Conservation (phyloP, 1,140 invertebrate species). For the Polyergus mexicanus region DNA sequence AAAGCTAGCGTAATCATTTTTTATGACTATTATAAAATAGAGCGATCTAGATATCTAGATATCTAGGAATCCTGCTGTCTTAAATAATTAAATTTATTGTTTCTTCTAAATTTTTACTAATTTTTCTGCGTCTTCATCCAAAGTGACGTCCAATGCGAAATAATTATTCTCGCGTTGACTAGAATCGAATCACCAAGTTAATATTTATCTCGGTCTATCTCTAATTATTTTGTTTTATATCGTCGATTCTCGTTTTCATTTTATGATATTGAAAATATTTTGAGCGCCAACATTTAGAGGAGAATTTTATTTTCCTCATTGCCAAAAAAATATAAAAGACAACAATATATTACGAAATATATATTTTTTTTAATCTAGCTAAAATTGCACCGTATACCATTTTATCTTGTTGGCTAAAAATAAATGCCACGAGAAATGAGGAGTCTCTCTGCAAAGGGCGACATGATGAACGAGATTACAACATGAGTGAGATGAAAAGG, state of each 20-base stretch:
- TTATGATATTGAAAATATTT: slow-evolving; percentile 24
- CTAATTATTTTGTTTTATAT: background rate
- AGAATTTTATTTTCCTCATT: background rate
- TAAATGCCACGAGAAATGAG: slow-evolving; percentile 36
- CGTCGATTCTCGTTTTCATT: background rate
- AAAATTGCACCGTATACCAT: slow-evolving; percentile 23
- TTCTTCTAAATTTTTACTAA: background rate
- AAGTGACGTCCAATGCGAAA: background rate
- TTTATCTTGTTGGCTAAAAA: slow-evolving; percentile 32
- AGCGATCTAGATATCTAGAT: background rate
- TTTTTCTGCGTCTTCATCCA: background rate
- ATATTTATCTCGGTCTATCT: slow-evolving; percentile 2
- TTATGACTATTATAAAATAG: slow-evolving; percentile 39
- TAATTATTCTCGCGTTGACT: background rate
- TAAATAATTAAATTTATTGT: background rate
- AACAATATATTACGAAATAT: background rate
- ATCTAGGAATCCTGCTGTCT: background rate
- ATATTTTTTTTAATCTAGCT: slow-evolving; percentile 23
- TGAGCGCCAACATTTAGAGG: background rate
- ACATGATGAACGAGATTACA: slow-evolving; percentile 12
- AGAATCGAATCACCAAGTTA: slow-evolving; percentile 18
- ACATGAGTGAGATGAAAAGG: background rate
- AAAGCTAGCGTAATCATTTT: slow-evolving; percentile 62
- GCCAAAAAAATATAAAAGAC: background rate
- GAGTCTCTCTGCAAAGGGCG: too few relatives aligned